Percentiles rank a stretch among this genome's conserved stretches.
These are phyloP conservation scores for Nineta flava DNA, from an alignment of 2,888 invertebrate species.

Conservation along the genomic window DNA sequence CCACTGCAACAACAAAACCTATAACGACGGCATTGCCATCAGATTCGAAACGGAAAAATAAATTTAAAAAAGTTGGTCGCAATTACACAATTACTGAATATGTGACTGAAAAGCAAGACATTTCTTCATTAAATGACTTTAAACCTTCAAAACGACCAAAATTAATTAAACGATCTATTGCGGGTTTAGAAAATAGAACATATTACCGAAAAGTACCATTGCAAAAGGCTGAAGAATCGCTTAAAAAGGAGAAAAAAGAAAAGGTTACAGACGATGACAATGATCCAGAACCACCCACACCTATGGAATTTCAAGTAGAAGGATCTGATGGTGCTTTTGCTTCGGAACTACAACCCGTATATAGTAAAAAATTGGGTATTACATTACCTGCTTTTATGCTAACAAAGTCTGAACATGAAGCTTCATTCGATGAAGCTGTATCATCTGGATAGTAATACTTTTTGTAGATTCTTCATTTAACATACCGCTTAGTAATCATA, in stretches of 20 bases:
- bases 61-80: conserved; percentile 1
- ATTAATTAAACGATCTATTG: neutral
- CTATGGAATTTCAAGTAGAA: conserved; percentile 35
- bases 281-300: conserved; percentile 24
- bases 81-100: neutral
- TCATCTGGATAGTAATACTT: conserved; percentile 12
- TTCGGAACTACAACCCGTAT: conserved; percentile 47
- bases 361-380: conserved; percentile 44
- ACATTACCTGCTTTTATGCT: conserved; percentile 53
- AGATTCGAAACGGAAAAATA: neutral
- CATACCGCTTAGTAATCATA: neutral
- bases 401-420: conserved; percentile 48
- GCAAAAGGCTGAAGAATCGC: conserved; percentile 9
- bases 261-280: conserved; percentile 21
- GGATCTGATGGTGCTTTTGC: conserved; percentile 44
- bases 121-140: neutral
- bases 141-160: neutral
- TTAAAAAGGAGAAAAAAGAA: neutral
- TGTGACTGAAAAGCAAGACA: neutral
- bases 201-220: conserved; percentile 10
- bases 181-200: neutral
- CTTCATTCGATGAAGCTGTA: conserved; percentile 40
- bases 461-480: too few relatives aligned
- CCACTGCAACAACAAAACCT: neutral
- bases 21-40: neutral